A percentile compares a stretch with the other conserved stretches of the same genome.
These are phyloP conservation scores for Dendropsophus ebraccatus DNA, from an alignment of 2,113 vertebrate species.

Conservation along the genomic window DNA sequence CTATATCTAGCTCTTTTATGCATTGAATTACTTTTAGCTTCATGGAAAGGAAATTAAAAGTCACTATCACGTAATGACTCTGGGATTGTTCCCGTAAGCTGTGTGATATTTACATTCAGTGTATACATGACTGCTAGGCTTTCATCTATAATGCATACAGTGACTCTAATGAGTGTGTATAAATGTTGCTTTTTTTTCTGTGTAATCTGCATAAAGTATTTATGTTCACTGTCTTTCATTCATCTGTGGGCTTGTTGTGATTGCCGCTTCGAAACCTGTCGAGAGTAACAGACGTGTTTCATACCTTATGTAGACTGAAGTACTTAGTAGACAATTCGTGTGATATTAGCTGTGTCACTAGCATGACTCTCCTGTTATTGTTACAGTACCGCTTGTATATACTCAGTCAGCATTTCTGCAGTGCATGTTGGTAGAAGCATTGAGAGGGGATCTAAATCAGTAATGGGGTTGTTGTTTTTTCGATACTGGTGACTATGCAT, in stretches of 20 bases:
- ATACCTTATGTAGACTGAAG: neutral
- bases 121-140: slow-evolving; percentile 48
- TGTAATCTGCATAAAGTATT: slow-evolving; percentile 35
- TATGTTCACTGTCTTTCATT: slow-evolving; percentile 30
- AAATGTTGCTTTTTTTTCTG: slow-evolving; percentile 43
- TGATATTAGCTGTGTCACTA: neutral
- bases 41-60: slow-evolving; percentile 30
- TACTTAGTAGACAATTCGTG: neutral
- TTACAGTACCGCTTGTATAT: neutral
- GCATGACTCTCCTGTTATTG: slow-evolving; percentile 1
- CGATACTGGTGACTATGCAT: slow-evolving; percentile 2
- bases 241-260: neutral
- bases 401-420: slow-evolving; percentile 4
- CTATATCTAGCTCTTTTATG: neutral
- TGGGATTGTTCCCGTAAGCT: slow-evolving; percentile 34
- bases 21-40: slow-evolving; percentile 1
- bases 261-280: neutral
- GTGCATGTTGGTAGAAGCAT: neutral
- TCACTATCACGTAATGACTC: slow-evolving; percentile 28
- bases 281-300: neutral
- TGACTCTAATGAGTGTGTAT: slow-evolving; percentile 23
- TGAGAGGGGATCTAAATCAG: neutral
- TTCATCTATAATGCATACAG: slow-evolving; percentile 47
- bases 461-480: neutral
- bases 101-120: slow-evolving; percentile 44